These are phyloP conservation scores for Punctoribates punctum DNA, from an alignment of 2,888 invertebrate species.

Conservation along the genomic window DNA sequence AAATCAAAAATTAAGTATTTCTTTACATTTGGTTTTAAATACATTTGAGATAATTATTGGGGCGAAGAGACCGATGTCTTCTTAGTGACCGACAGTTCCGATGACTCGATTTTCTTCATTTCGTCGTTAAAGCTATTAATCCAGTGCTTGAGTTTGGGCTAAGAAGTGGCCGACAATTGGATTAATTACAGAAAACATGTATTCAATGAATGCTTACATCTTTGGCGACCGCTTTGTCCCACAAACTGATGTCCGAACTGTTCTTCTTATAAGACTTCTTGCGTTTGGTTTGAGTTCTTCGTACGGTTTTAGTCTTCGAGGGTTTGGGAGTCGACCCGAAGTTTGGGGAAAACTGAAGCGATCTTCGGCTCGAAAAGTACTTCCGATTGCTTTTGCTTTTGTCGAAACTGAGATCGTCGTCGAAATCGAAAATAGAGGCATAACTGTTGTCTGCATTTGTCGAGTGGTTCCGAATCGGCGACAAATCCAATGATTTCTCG, in stretches of 20 bases:
- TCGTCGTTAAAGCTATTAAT: conserved; percentile 31
- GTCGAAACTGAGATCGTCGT: background rate
- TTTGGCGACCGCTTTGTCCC: conserved; percentile 23
- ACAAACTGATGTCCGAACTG: background rate
- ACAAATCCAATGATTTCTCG: background rate
- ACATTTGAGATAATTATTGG: background rate
- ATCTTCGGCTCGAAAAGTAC: background rate
- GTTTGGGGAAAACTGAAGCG: background rate
- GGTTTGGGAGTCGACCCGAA: conserved; percentile 10
- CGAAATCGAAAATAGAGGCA: background rate
- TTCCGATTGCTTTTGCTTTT: background rate
- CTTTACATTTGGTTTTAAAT: background rate
- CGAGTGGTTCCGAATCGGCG: background rate
- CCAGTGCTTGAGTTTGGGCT: conserved; percentile 16
- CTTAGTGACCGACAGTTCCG: conserved; percentile 19
- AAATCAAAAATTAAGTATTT: background rate
- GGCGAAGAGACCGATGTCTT: background rate
- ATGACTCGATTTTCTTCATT: conserved; percentile 27
- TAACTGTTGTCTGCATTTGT: background rate
- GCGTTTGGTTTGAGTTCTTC: background rate
- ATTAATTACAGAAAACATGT: background rate
- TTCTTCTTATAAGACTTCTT: background rate
- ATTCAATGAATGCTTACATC: background rate
- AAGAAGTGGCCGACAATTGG: background rate
- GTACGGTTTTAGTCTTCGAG: background rate